These are phyloP conservation scores for Ciconia nigra DNA, from an alignment of 2,797 vertebrate genomes.

Conservation along the genomic window DNA sequence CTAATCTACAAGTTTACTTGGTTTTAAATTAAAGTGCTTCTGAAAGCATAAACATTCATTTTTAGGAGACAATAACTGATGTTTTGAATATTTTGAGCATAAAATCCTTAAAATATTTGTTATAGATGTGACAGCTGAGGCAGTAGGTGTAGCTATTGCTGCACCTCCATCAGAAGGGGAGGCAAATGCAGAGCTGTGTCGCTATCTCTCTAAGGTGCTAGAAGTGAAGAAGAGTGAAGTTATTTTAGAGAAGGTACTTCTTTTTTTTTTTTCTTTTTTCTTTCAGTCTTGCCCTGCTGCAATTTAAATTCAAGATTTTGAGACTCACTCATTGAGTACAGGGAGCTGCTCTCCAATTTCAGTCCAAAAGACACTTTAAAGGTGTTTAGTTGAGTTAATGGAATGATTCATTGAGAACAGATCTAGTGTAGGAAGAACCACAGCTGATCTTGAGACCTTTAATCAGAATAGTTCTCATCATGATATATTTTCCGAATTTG, in stretches of 20 bases:
- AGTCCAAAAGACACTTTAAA: background rate
- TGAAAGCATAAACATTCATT: background rate
- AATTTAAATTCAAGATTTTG: background rate
- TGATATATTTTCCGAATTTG: background rate
- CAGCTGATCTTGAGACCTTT: background rate
- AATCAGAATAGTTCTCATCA: background rate
- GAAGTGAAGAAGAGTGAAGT: constrained; percentile 86
- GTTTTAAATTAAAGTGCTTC: background rate
- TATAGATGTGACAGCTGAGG: constrained; percentile 81
- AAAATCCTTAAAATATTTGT: background rate
- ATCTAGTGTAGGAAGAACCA: background rate
- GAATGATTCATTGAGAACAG: background rate
- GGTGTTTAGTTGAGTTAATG: background rate
- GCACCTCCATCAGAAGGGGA: constrained; percentile 91
- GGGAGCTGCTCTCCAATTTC: background rate
- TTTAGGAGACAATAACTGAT: background rate
- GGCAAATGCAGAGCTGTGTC: constrained; percentile 88
- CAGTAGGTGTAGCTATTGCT: constrained; percentile 86
- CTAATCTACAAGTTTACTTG: background rate
- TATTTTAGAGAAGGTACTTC: constrained; percentile 84
- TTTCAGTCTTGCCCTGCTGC: background rate
- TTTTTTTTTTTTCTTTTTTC: background rate
- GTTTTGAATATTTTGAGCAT: background rate
- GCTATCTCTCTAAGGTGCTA: constrained; percentile 87
- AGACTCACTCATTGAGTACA: background rate